Evolutionary conservation across 2,797 vertebrate genomes (phyloP).

Genomic region (Novumbra hubbsi): DNA sequence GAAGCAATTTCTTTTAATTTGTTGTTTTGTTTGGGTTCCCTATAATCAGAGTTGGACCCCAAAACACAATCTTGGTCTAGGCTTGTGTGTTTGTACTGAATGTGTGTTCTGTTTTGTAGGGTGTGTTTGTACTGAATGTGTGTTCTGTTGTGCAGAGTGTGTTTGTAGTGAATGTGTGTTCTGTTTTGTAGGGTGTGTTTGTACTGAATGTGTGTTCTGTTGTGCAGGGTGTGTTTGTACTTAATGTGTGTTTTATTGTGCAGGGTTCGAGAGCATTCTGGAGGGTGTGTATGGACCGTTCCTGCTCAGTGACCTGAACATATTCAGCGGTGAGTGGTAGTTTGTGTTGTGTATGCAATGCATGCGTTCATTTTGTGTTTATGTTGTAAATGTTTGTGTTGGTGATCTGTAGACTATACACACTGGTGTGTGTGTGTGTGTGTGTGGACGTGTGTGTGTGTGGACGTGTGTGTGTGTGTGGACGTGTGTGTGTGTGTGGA

Average conservation of each 20-base stretch:
- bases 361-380: slow-evolving; percentile 32
- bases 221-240: neutral
- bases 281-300: slow-evolving; percentile 97
- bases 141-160: too few species aligned
- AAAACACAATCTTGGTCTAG: too few species aligned
- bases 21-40: too few species aligned
- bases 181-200: neutral
- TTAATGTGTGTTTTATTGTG: slow-evolving; percentile 45
- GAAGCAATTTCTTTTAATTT: too few species aligned
- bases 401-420: neutral
- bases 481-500: neutral
- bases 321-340: slow-evolving; percentile 87
- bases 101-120: too few species aligned
- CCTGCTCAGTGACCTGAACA: slow-evolving; percentile 95
- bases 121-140: too few species aligned
- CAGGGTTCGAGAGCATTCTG: slow-evolving; percentile 99
- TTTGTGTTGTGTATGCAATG: slow-evolving; percentile 65
- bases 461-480: neutral
- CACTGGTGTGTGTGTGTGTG: neutral
- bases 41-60: too few species aligned
- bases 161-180: too few species aligned
- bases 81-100: too few species aligned
- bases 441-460: neutral
- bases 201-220: neutral
- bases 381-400: neutral